These are phyloP conservation scores for Mesorhabditis spiculigera DNA, from an alignment of 2,888 invertebrate genomes.

Conservation along the genomic window DNA sequence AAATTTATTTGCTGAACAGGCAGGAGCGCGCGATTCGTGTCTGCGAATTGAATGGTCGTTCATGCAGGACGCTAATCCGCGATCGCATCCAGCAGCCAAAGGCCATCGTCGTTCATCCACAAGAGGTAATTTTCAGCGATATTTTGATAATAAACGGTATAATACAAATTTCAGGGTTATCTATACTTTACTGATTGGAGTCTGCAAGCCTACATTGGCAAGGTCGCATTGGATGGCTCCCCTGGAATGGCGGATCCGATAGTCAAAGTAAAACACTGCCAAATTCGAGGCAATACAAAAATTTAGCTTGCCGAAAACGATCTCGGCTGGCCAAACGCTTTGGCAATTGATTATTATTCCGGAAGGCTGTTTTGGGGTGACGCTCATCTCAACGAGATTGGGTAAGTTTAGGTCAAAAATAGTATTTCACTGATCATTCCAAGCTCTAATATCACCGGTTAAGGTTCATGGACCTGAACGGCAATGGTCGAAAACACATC, in stretches of 20 bases:
- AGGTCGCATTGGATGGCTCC: conserved; percentile 93
- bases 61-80: conserved; percentile 75
- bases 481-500: conserved; percentile 34
- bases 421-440: not conserved
- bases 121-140: conserved; percentile 56
- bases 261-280: conserved; percentile 16
- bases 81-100: conserved; percentile 84
- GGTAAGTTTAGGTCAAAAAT: conserved; percentile 67
- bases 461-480: conserved; percentile 43
- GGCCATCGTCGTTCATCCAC: conserved; percentile 87
- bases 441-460: conserved; percentile 30
- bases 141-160: conserved; percentile 70
- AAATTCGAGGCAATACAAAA: too few species aligned
- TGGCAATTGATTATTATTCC: conserved; percentile 92
- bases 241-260: conserved; percentile 38
- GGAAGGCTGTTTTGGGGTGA: conserved; percentile 90
- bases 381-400: conserved; percentile 94
- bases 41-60: conserved; percentile 84
- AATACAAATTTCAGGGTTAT: conserved; percentile 54
- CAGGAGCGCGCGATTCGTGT: conserved; percentile 92
- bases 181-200: conserved; percentile 91
- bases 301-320: conserved; percentile 81
- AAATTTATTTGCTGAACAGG: conserved; percentile 93
- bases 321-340: conserved; percentile 96
- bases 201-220: conserved; percentile 85